Base-by-base conservation (phyloP, 2,888 invertebrate species). In the Aphodius granarius region DNA sequence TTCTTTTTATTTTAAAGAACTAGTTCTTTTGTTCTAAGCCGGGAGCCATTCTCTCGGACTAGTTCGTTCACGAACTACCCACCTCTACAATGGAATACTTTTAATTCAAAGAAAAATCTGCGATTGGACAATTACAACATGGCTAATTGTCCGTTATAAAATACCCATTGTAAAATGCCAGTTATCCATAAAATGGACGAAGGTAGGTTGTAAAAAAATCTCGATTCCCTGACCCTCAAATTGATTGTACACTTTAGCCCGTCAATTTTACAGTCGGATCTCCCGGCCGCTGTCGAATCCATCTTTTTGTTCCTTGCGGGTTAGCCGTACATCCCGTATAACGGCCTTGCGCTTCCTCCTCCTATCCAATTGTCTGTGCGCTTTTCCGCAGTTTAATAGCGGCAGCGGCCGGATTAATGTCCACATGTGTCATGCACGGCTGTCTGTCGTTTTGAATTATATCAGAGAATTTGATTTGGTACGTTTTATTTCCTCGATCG, bases 341-440 rank as follows among this genome's bases (percentile, higher is more conserved):
- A 72, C 43, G 72, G 63, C 72, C 43, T 63, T 72, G 71, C 23
- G 72, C 62, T 72, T 72, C 72, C 72, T 72, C 21, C 43, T 43
- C 43, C 43, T 9, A 72, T 72, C 72, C 63, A 23, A 66, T 71
- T 71, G 72, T 62, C 72, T 62, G n/a, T n/a, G 43, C 43, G 23
- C 72, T 72, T 72, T 72, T 72, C 72, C 72, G 72, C 63, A 23
- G 72, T 72, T 72, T 72, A 72, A 72, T 72, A 62, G 72, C 43
- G 43, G 9, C 43, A 43, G 43, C 43, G 43, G 43, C 43, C 43
- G 43, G 43, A 43, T 43, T 43, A 43, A 43, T 43, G 43, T 43
- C 43, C 43, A 43, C 43, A 43, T 43, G 43, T 43, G 43, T 43
- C 43, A 43, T 43, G 43, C 43, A 43, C 43, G 43, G 43, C 43